These are phyloP conservation scores for Pheosia tremula DNA, from an alignment of 2,888 invertebrate species.

Conservation along the genomic window DNA sequence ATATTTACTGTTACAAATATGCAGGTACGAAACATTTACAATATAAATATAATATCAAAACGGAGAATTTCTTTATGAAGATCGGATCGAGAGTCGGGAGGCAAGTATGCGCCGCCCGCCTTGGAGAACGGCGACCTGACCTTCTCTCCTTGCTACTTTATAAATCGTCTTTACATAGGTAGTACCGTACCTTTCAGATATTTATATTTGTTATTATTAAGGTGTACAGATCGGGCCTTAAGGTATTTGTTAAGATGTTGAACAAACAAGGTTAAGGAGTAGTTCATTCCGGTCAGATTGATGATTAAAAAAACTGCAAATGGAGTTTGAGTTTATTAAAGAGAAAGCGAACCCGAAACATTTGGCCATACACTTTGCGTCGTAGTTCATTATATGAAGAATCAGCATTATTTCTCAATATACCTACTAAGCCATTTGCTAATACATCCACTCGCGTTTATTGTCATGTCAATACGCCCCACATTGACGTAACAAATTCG, in stretches of 20 bases:
- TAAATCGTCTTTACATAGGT: slow-evolving; percentile 48
- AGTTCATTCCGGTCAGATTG: no score
- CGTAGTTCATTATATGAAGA: no score
- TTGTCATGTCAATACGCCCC: slow-evolving; percentile 42
- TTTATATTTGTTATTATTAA: no score
- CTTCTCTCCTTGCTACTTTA: slow-evolving; percentile 60
- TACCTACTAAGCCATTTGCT: not conserved
- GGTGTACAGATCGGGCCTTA: no score
- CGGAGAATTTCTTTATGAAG: slow-evolving; percentile 85
- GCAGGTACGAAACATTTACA: slow-evolving; percentile 84
- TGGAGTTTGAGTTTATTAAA: no score
- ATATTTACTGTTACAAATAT: slow-evolving; percentile 85
- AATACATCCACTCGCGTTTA: slow-evolving; percentile 24
- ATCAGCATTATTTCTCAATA: slow-evolving; percentile 27
- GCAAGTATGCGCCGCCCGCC: slow-evolving; percentile 72
- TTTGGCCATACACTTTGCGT: no score
- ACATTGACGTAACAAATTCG: slow-evolving; percentile 47
- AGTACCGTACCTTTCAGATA: slow-evolving; percentile 8
- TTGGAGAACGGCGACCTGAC: slow-evolving; percentile 54
- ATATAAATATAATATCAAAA: slow-evolving; percentile 85
- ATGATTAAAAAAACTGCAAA: no score
- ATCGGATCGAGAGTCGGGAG: slow-evolving; percentile 78
- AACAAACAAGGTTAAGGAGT: no score
- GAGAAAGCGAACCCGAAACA: no score
- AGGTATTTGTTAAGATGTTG: no score